Conservation (phyloP, 2,888 invertebrate species). For the Acheta domesticus region DNA sequence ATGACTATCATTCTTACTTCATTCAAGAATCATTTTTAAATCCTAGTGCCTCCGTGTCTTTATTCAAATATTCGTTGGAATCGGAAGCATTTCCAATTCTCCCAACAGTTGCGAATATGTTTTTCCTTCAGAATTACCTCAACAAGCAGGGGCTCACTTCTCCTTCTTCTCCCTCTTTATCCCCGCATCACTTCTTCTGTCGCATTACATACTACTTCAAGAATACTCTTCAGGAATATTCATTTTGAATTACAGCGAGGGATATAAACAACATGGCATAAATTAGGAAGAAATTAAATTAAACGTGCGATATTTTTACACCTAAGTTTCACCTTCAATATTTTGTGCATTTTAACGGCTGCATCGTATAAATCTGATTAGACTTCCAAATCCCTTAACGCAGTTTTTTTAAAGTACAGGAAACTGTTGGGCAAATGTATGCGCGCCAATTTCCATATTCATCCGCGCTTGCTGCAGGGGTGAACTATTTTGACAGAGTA, state of each 20-base stretch:
- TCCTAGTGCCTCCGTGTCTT: too few relatives aligned
- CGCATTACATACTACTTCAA: too few relatives aligned
- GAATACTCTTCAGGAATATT: background rate
- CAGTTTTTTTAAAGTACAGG: background rate
- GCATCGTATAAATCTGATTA: conserved; percentile 1
- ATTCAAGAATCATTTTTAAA: too few relatives aligned
- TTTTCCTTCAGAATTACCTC: too few relatives aligned
- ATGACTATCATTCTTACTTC: too few relatives aligned
- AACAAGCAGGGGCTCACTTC: too few relatives aligned
- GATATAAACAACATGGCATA: background rate
- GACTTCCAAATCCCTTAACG: background rate
- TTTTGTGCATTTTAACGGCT: conserved; percentile 3
- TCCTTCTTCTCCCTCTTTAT: too few relatives aligned
- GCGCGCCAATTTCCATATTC: conserved; percentile 1
- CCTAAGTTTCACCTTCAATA: conserved; percentile 11
- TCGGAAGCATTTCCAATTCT: too few relatives aligned
- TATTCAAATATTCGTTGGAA: too few relatives aligned
- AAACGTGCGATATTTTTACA: background rate
- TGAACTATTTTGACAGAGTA: conserved; percentile 10
- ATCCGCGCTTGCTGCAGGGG: background rate
- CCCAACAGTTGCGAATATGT: too few relatives aligned
- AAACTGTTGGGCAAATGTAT: conserved; percentile 6
- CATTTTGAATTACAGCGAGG: background rate
- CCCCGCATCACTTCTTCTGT: too few relatives aligned
- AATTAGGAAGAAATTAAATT: background rate